A percentile compares a stretch with the other conserved stretches of the same genome.
Conservation (phyloP, 2,113 vertebrate species). For the Dissostichus mawsoni region DNA sequence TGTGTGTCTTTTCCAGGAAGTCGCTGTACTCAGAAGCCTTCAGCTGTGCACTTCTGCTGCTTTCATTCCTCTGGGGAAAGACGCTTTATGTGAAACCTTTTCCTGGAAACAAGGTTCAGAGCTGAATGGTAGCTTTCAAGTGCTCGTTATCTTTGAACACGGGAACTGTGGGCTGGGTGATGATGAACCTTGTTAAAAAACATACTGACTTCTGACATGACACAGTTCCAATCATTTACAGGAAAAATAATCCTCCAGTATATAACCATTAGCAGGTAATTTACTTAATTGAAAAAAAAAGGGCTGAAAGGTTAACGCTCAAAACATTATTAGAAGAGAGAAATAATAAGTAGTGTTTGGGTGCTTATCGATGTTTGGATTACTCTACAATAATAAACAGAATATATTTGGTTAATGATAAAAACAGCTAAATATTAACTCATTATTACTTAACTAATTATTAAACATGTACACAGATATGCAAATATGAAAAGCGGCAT, state of each 20-base stretch:
- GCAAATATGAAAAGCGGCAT: background rate
- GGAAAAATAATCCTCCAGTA: no score
- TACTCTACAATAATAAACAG: background rate
- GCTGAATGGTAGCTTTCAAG: constrained; percentile 50
- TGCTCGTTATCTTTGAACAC: constrained; percentile 44
- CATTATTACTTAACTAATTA: background rate
- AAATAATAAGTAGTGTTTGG: background rate
- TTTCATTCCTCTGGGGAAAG: constrained; percentile 44
- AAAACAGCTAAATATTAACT: background rate
- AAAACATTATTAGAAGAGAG: background rate
- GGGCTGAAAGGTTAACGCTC: background rate
- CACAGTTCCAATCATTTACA: background rate
- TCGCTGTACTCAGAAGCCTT: constrained; percentile 69
- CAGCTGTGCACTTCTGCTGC: constrained; percentile 61
- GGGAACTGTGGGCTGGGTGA: constrained; percentile 7
- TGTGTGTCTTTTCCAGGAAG: constrained; percentile 77
- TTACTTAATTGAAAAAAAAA: background rate
- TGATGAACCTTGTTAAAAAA: constrained; percentile 34
- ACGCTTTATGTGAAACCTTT: constrained; percentile 29
- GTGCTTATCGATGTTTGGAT: background rate
- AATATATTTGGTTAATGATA: background rate
- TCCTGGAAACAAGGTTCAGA: constrained; percentile 51
- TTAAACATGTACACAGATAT: background rate
- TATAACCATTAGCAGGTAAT: no score
- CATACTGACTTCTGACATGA: constrained; percentile 7